These are phyloP conservation scores for Macrobrachium rosenbergii DNA, from an alignment of 1,140 invertebrate species.

Conservation along the genomic window DNA sequence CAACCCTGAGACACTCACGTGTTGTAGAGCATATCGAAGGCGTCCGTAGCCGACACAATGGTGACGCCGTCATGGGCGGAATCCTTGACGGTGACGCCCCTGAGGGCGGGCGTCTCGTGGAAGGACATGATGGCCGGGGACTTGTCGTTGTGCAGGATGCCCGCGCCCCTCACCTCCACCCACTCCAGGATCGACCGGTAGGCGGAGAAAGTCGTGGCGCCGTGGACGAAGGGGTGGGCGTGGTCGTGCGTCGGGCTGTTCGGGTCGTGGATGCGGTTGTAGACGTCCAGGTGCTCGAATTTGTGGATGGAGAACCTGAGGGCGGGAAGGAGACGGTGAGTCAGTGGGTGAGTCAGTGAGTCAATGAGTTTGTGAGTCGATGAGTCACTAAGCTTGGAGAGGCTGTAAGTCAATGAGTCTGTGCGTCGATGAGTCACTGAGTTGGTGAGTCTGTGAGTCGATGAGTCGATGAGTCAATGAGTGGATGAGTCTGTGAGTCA, in stretches of 20 bases:
- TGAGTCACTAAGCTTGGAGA: no score
- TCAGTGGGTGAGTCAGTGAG: neutral
- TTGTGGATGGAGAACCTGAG: conserved; percentile 83
- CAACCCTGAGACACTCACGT: conserved; percentile 69
- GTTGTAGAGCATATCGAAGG: conserved; percentile 75
- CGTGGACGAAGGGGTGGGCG: conserved; percentile 44
- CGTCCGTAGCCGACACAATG: conserved; percentile 87
- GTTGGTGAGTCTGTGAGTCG: no score
- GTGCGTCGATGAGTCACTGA: no score
- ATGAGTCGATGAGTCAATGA: no score
- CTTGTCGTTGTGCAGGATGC: conserved; percentile 95
- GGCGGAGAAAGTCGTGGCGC: conserved; percentile 43
- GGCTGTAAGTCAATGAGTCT: no score
- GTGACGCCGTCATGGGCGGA: conserved; percentile 94
- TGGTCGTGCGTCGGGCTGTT: conserved; percentile 49
- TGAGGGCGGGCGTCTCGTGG: conserved; percentile 85
- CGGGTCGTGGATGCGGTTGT: conserved; percentile 83
- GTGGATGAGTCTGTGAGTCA: no score
- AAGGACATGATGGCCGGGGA: conserved; percentile 92
- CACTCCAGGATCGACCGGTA: conserved; percentile 83
- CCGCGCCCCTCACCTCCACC: conserved; percentile 93
- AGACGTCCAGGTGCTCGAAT: conserved; percentile 89
- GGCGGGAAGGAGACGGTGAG: neutral
- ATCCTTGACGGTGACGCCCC: conserved; percentile 84
- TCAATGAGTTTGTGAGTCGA: no score